These are phyloP conservation scores for Caenorhabditis sp. DNA, from an alignment of 2,888 invertebrate genomes.

Conservation along the genomic window DNA sequence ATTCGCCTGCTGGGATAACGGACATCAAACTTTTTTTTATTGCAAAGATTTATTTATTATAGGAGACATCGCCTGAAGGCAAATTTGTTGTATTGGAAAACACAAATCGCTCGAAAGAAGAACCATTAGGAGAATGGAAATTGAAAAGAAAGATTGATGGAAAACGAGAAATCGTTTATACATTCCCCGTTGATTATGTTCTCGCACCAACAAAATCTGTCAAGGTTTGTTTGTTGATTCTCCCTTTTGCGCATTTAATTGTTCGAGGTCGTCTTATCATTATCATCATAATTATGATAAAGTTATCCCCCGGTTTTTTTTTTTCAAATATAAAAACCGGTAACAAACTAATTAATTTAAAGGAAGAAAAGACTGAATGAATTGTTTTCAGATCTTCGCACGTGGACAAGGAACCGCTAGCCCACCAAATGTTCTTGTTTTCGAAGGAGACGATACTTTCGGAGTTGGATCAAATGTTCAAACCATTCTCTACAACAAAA, in stretches of 20 bases:
- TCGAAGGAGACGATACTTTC: constrained; percentile 69
- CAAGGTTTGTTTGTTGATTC: constrained; percentile 35
- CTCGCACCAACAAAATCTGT: constrained; percentile 60
- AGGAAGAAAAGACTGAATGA: neutral
- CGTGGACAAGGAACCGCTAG: constrained; percentile 63
- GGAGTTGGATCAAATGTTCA: constrained; percentile 70
- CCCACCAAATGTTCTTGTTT: constrained; percentile 67
- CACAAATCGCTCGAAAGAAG: constrained; percentile 58
- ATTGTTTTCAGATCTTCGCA: constrained; percentile 65
- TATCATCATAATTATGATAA: neutral
- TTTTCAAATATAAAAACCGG: neutral
- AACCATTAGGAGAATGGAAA: constrained; percentile 71
- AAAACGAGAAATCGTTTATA: constrained; percentile 64
- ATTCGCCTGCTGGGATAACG: neutral
- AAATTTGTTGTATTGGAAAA: constrained; percentile 72
- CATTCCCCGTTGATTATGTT: constrained; percentile 60
- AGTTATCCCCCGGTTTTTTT: neutral
- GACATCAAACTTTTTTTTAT: neutral
- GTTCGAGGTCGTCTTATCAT: neutral
- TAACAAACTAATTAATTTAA: neutral
- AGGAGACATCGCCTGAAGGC: constrained; percentile 73
- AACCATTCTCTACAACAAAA: constrained; percentile 70
- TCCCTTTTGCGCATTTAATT: neutral
- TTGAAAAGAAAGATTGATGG: constrained; percentile 71
- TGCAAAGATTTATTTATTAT: constrained; percentile 1